Percentiles rank a stretch among this genome's conserved stretches.
Evolutionary conservation across 2,888 invertebrate genomes (phyloP).

Genomic region (Patella pellucida): DNA sequence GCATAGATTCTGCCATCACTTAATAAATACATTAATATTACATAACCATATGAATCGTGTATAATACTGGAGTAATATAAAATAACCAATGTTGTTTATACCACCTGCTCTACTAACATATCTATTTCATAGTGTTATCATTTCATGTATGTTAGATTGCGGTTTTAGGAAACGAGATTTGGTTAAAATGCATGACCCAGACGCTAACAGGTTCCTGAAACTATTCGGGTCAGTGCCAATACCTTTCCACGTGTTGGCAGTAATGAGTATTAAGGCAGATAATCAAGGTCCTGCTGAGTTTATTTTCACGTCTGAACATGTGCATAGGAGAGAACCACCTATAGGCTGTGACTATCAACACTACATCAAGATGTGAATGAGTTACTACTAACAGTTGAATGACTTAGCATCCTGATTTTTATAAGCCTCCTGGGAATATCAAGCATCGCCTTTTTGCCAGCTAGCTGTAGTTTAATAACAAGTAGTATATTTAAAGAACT

Average conservation of each 20-base stretch:
- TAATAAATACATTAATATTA: too few species aligned
- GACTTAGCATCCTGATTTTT: too few species aligned
- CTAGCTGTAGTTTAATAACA: too few species aligned
- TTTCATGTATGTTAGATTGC: neutral
- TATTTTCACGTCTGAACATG: conserved; percentile 5
- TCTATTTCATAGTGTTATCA: conserved; percentile 6
- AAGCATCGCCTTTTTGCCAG: too few species aligned
- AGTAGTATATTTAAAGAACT: too few species aligned
- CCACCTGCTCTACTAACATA: conserved; percentile 3
- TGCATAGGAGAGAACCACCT: neutral
- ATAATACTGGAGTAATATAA: too few species aligned
- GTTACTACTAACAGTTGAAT: too few species aligned
- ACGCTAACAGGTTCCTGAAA: conserved; percentile 11
- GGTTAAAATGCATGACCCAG: conserved; percentile 4
- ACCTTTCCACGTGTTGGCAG: conserved; percentile 8
- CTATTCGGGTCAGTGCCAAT: conserved; percentile 7
- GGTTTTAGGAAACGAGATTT: neutral
- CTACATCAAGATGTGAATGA: too few species aligned
- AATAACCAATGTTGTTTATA: neutral
- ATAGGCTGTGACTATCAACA: too few species aligned
- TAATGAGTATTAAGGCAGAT: neutral
- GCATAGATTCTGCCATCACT: too few species aligned
- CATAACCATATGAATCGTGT: too few species aligned
- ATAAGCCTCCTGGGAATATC: too few species aligned
- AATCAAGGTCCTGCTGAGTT: neutral